Evolutionary conservation across 2,888 invertebrate species (phyloP).

Genomic region (Ptilodon capucinus): DNA sequence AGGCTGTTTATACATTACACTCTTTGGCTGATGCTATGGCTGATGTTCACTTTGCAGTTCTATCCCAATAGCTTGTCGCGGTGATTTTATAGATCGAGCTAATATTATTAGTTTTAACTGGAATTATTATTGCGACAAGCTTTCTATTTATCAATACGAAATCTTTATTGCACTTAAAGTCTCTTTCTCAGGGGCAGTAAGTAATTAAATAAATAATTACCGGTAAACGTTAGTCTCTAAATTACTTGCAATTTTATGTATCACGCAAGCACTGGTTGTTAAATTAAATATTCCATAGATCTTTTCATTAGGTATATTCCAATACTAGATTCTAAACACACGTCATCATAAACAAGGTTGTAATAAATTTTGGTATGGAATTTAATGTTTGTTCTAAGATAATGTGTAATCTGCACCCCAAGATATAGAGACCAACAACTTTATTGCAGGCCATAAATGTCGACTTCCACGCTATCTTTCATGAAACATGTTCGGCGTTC

Average conservation of each 20-base stretch:
- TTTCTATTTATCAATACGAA: not conserved
- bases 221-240: not conserved
- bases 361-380: too few species aligned
- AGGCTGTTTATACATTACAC: not conserved
- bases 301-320: too few species aligned
- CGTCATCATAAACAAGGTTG: too few species aligned
- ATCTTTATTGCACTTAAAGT: not conserved
- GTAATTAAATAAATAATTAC: too few species aligned
- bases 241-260: not conserved
- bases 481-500: slow-evolving; percentile 31
- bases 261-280: too few species aligned
- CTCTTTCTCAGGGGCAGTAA: not conserved
- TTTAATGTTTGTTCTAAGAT: too few species aligned
- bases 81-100: not conserved
- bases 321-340: too few species aligned
- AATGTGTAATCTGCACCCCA: not conserved
- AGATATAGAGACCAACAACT: not conserved
- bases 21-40: too few species aligned
- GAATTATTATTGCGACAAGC: not conserved
- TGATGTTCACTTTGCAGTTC: too few species aligned
- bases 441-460: not conserved
- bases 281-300: too few species aligned
- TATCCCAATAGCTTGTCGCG: too few species aligned
- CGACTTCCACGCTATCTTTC: slow-evolving; percentile 4
- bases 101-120: not conserved